Conservation (phyloP, 1,140 invertebrate genomes). For the honey bee (Apis mellifera) region DNA sequence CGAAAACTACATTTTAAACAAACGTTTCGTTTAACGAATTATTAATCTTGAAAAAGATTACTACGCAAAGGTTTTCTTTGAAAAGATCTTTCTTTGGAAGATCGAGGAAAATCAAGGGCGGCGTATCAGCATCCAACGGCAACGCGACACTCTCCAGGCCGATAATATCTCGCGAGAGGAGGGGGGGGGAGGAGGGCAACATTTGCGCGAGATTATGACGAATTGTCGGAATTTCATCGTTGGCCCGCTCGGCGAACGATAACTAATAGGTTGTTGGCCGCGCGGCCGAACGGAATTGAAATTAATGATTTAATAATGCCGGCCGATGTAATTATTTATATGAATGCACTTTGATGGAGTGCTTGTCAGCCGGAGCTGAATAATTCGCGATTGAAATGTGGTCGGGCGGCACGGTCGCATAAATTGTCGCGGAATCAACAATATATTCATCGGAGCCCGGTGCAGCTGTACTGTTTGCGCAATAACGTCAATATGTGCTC, state of each 20-base stretch:
- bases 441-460: conserved; percentile 71
- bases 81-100: too few relatives aligned
- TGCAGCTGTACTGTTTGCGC: conserved; percentile 58
- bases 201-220: conserved; percentile 46
- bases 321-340: conserved; percentile 74
- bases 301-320: conserved; percentile 73
- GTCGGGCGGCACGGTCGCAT: conserved; percentile 65
- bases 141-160: neutral
- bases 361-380: conserved; percentile 69
- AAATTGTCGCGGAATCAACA: conserved; percentile 75
- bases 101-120: too few relatives aligned
- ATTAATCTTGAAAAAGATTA: too few relatives aligned
- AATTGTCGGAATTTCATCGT: conserved; percentile 63
- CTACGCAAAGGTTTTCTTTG: too few relatives aligned
- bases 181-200: neutral
- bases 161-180: neutral
- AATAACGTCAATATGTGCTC: conserved; percentile 65
- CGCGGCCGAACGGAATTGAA: conserved; percentile 60
- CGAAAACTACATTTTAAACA: neutral
- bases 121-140: neutral
- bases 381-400: conserved; percentile 73
- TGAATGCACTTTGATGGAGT: conserved; percentile 73
- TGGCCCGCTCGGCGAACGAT: conserved; percentile 47
- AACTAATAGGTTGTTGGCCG: conserved; percentile 66
- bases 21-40: neutral